Evolutionary conservation across 2,797 vertebrate genomes (phyloP).

Genomic region (Sebastes baramenuke): DNA sequence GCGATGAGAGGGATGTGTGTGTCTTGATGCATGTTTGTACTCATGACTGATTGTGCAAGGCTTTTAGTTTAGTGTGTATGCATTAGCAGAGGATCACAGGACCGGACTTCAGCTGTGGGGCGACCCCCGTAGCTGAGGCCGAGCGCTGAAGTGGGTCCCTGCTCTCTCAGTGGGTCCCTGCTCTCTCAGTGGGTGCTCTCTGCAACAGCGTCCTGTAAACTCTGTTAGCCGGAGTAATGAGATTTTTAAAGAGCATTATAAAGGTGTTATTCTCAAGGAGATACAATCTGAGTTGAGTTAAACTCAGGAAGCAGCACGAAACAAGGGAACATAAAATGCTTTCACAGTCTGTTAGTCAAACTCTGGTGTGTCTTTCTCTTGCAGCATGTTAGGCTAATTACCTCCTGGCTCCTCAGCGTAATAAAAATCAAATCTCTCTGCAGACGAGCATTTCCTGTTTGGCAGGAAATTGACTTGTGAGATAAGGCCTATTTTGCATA

Average conservation of each 20-base stretch:
- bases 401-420: slow-evolving; percentile 47
- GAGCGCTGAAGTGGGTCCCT: slow-evolving; percentile 3
- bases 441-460: slow-evolving; percentile 71
- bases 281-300: slow-evolving; percentile 57
- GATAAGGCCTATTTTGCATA: slow-evolving; percentile 75
- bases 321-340: slow-evolving; percentile 28
- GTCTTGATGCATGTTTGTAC: slow-evolving; percentile 16
- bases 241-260: slow-evolving; percentile 52
- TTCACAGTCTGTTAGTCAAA: slow-evolving; percentile 51
- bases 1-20: slow-evolving; percentile 5
- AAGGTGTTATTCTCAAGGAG: slow-evolving; percentile 47
- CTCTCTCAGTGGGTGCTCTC: slow-evolving; percentile 5
- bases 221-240: slow-evolving; percentile 34
- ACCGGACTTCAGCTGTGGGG: slow-evolving; percentile 9
- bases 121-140: slow-evolving; percentile 32
- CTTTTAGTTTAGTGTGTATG: slow-evolving; percentile 26
- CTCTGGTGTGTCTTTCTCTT: slow-evolving; percentile 10
- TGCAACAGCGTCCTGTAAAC: slow-evolving; percentile 21
- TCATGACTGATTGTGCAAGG: slow-evolving; percentile 29
- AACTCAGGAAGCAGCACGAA: slow-evolving; percentile 47
- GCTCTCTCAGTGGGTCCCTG: slow-evolving; percentile 11
- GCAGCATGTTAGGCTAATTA: slow-evolving; percentile 57
- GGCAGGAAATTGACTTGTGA: slow-evolving; percentile 63
- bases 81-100: slow-evolving; percentile 27
- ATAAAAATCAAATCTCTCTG: slow-evolving; percentile 67